These are phyloP conservation scores for Lepisosteus osseus DNA, from an alignment of 2,113 vertebrate genomes.

Conservation along the genomic window DNA sequence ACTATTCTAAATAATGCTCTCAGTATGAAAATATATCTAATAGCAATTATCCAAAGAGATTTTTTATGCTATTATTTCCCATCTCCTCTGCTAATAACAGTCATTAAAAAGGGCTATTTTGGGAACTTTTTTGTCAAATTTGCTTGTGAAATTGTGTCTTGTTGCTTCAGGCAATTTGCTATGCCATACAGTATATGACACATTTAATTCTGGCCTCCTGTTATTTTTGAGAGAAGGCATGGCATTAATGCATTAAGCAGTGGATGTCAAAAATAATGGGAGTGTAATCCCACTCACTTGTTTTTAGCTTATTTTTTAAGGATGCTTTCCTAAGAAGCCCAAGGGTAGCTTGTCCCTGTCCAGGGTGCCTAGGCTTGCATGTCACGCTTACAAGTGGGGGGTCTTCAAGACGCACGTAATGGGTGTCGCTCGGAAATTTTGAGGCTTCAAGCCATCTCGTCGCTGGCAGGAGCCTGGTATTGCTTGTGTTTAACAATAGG, in stretches of 20 bases:
- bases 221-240: not conserved
- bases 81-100: not conserved
- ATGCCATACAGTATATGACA: not conserved
- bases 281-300: not conserved
- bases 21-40: not conserved
- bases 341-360: not conserved
- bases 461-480: not conserved
- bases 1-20: not conserved
- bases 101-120: not conserved
- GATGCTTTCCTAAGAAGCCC: not conserved
- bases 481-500: slow-evolving; percentile 19
- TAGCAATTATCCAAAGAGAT: not conserved
- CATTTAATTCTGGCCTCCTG: not conserved
- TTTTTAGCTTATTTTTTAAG: not conserved
- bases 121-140: not conserved
- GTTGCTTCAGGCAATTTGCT: not conserved
- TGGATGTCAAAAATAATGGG: not conserved
- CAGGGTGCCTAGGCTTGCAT: too few species aligned
- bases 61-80: not conserved
- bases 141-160: not conserved
- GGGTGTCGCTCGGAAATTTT: too few species aligned
- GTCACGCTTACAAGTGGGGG: too few species aligned
- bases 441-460: too few species aligned
- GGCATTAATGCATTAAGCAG: not conserved
- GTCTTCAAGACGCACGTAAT: too few species aligned